Percentiles rank a stretch among this genome's conserved stretches.
phyloP scores from a whole-genome alignment of 23 tunicate species.

The Oikopleura dioica region DNA sequence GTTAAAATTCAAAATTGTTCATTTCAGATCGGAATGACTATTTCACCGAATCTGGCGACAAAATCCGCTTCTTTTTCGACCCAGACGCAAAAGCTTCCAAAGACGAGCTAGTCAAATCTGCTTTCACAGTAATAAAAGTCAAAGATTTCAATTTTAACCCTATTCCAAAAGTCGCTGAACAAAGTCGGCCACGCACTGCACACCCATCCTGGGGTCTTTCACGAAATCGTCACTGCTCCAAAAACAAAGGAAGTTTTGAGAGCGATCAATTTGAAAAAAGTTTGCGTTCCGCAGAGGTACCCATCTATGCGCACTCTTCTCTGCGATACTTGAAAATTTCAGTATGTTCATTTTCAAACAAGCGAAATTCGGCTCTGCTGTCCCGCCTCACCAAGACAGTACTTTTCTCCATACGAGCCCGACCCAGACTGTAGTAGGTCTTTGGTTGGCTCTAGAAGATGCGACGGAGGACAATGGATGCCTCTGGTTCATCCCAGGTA shows the following conservation, averaged over 20 bases:
- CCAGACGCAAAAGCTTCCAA: too few species aligned
- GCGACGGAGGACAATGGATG: constrained; percentile 52
- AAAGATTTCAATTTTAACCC: too few species aligned
- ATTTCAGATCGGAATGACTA: neutral
- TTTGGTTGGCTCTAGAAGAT: constrained; percentile 70
- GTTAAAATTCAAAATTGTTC: neutral
- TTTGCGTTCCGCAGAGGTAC: neutral
- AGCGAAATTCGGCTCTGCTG: neutral
- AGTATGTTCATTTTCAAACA: neutral
- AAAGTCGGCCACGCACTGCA: neutral
- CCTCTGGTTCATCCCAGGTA: constrained; percentile 30
- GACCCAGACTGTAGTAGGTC: constrained; percentile 24
- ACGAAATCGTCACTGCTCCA: neutral
- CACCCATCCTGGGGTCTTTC: neutral
- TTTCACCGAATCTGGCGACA: neutral
- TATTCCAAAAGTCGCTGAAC: neutral
- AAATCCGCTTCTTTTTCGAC: neutral
- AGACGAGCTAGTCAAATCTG: too few species aligned
- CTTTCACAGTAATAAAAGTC: too few species aligned
- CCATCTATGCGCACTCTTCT: neutral
- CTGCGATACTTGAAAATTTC: too few species aligned
- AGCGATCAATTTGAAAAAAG: neutral
- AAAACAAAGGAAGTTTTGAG: neutral
- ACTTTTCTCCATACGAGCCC: constrained; percentile 41
- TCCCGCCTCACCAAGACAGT: constrained; percentile 19